phyloP scores from a whole-genome alignment of 2,113 vertebrate genomes.

The Silurus asotus region DNA sequence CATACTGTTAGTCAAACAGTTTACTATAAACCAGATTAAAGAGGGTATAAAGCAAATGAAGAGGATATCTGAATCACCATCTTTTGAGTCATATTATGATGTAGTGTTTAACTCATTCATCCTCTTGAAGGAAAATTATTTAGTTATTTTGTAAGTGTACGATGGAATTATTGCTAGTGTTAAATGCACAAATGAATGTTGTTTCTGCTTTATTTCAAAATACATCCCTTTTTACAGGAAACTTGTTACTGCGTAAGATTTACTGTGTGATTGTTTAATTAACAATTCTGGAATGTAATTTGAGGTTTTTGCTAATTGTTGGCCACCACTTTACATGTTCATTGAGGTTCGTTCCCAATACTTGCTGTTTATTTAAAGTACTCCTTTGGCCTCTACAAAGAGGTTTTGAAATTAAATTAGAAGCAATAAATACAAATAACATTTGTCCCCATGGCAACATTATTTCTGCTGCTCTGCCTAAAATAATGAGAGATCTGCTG shows the following conservation, averaged over 20 bases:
- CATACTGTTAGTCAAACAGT: neutral
- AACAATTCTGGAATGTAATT: slow-evolving; percentile 42
- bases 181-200: neutral
- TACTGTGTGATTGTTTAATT: slow-evolving; percentile 25
- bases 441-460: slow-evolving; percentile 40
- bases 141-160: neutral
- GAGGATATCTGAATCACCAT: slow-evolving; percentile 7
- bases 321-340: slow-evolving; percentile 13
- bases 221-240: neutral
- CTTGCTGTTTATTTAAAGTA: slow-evolving; percentile 41
- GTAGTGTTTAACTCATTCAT: neutral
- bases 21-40: neutral
- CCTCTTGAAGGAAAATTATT: neutral
- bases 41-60: neutral
- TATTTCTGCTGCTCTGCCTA: slow-evolving; percentile 33
- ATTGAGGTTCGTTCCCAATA: slow-evolving; percentile 43
- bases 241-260: neutral
- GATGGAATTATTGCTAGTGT: neutral
- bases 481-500: slow-evolving; percentile 42
- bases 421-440: slow-evolving; percentile 48
- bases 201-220: neutral
- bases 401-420: slow-evolving; percentile 44
- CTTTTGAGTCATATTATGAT: slow-evolving; percentile 2
- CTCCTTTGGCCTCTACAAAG: slow-evolving; percentile 35
- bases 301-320: slow-evolving; percentile 12